phyloP scores from a whole-genome alignment of 2,888 invertebrate species.

The Andrena trimmerana region DNA sequence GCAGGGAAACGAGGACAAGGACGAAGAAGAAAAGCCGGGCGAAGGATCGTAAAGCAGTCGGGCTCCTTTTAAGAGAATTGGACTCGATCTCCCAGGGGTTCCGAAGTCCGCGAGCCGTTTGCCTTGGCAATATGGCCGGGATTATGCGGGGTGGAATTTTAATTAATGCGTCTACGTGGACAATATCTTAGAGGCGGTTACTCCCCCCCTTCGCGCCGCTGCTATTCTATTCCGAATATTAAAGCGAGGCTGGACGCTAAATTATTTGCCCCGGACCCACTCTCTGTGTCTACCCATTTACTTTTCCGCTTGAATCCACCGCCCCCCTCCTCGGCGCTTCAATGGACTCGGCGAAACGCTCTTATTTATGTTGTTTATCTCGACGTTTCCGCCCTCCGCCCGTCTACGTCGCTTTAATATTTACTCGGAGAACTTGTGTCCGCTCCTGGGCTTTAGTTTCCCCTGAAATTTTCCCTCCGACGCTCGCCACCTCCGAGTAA shows the following conservation, averaged over 20 bases:
- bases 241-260: slow-evolving; percentile 29
- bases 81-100: slow-evolving; percentile 20
- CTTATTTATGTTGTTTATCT: background rate
- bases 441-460: background rate
- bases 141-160: slow-evolving; percentile 48
- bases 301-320: slow-evolving; percentile 27
- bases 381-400: background rate
- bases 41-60: slow-evolving; percentile 18
- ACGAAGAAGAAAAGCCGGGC: background rate
- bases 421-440: background rate
- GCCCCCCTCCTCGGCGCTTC: background rate
- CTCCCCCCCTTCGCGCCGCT: background rate
- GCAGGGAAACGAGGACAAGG: background rate
- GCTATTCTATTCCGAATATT: slow-evolving; percentile 32
- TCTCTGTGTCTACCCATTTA: slow-evolving; percentile 19
- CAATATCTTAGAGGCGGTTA: slow-evolving; percentile 33
- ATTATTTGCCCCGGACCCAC: slow-evolving; percentile 36
- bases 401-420: slow-evolving; percentile 6
- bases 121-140: background rate
- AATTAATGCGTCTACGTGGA: slow-evolving; percentile 52
- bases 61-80: slow-evolving; percentile 46
- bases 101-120: slow-evolving; percentile 8
- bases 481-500: background rate
- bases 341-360: slow-evolving; percentile 10
- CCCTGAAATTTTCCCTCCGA: background rate